Base-by-base conservation (phyloP, 2,113 vertebrate species). In the Erythrocebus patas region DNA sequence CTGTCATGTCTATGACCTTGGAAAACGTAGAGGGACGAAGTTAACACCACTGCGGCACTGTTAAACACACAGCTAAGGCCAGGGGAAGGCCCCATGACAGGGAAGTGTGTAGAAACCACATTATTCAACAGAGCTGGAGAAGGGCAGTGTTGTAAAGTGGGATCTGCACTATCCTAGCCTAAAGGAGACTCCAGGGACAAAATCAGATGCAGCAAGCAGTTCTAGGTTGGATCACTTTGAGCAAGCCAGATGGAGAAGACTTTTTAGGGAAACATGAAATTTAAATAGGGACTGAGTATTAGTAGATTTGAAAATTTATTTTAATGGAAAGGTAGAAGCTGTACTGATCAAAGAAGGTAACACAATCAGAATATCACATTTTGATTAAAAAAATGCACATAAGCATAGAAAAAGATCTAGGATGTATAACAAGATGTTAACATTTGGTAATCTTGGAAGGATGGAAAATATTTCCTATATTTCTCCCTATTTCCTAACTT, bases 1-100 rank as follows among this genome's bases (percentile, higher is more conserved):
- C 99, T 0, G 99, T 99, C 99, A 99, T 99, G 98, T 99, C 99
- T 2, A 99, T 99, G 66, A 99, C 99, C 99, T 99, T 80, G 79
- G 43, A n/a, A 52, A 40, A 6, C 0, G 27, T 3, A 18, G 80
- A 59, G 32, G 45, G 16, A 1, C 0, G 0, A 4, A 1, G 66
- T 92, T 8, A 93, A 1, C 1, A 6, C 45, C 40, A 0, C 0
- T 0, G 10, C 59, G 3, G 16, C 79, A 7, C 80, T 3, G 1
- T 0, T 1, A 5, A 17, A 9, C 30, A 7, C 0, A 10, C 8
- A 2, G 14, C 18, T 0, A 22, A 12, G 66, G 45, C 40, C 6
- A 30, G 2, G 72, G 61, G 11, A 9, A 23, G 50, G n/a, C 50
- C 6, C 2, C 2, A 2, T 2, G 32, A 43, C 1, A 4, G 59